Percentiles rank a stretch among this genome's conserved stretches.
phyloP scores from a whole-genome alignment of 2,888 invertebrate genomes.

The Congeria kusceri region DNA sequence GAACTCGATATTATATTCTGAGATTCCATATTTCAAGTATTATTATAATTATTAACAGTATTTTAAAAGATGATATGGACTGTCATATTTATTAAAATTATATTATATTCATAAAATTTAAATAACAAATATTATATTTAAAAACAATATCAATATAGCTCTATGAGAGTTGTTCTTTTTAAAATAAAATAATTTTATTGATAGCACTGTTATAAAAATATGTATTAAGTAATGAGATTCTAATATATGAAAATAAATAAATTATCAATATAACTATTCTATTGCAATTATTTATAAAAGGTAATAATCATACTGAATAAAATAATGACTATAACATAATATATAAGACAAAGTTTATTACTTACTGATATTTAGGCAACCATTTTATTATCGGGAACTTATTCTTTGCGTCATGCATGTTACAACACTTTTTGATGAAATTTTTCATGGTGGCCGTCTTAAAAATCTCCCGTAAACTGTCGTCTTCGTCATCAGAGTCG shows the following conservation, averaged over 20 bases:
- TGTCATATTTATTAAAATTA: too few species aligned
- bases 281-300: constrained; percentile 4
- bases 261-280: neutral
- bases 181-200: too few species aligned
- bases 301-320: constrained; percentile 2
- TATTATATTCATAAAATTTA: too few species aligned
- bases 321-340: neutral
- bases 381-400: constrained; percentile 79
- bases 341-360: constrained; percentile 14
- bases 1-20: too few species aligned
- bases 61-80: too few species aligned
- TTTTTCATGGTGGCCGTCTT: constrained; percentile 45
- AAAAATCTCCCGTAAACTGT: constrained; percentile 10
- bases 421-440: constrained; percentile 65
- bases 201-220: too few species aligned
- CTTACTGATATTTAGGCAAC: constrained; percentile 81
- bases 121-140: too few species aligned
- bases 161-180: too few species aligned
- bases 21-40: too few species aligned
- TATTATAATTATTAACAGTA: too few species aligned
- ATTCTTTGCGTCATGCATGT: constrained; percentile 69
- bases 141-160: too few species aligned
- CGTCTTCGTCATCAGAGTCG: neutral
- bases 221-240: neutral
- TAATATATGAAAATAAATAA: neutral